Conservation (phyloP, 1,140 invertebrate species). For the Periplaneta americana region DNA sequence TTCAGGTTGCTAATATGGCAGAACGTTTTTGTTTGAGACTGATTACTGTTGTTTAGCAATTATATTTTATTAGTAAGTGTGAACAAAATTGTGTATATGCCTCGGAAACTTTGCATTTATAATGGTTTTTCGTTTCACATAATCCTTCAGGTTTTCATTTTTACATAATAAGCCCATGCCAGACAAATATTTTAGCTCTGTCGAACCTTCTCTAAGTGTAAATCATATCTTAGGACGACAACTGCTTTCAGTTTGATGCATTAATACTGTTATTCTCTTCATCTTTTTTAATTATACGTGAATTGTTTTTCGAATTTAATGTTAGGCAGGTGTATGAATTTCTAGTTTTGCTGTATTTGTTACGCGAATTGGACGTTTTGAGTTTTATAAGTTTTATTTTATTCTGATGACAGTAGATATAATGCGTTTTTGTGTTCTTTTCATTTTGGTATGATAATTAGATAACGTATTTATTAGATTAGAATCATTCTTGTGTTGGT, state of each 20-base stretch:
- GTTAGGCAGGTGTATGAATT: neutral
- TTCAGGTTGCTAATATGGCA: constrained; percentile 17
- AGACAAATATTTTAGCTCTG: neutral
- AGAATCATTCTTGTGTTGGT: neutral
- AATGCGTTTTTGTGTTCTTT: neutral
- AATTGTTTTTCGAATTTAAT: neutral
- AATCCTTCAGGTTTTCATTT: neutral
- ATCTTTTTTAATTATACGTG: no score
- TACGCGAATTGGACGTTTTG: neutral
- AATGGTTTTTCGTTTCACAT: neutral
- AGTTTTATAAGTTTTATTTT: neutral
- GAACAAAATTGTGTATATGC: neutral
- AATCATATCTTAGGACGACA: neutral
- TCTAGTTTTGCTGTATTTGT: neutral
- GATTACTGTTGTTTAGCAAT: neutral
- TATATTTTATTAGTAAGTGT: neutral
- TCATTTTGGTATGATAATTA: neutral
- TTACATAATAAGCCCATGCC: neutral
- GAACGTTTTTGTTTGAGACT: constrained; percentile 4
- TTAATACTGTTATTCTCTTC: no score
- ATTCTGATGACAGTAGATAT: neutral
- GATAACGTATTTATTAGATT: neutral
- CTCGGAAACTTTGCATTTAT: neutral
- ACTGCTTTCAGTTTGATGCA: neutral
- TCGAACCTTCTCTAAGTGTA: neutral